These are phyloP conservation scores for Octomys mimax DNA, from an alignment of 2,797 vertebrate genomes.

Conservation along the genomic window DNA sequence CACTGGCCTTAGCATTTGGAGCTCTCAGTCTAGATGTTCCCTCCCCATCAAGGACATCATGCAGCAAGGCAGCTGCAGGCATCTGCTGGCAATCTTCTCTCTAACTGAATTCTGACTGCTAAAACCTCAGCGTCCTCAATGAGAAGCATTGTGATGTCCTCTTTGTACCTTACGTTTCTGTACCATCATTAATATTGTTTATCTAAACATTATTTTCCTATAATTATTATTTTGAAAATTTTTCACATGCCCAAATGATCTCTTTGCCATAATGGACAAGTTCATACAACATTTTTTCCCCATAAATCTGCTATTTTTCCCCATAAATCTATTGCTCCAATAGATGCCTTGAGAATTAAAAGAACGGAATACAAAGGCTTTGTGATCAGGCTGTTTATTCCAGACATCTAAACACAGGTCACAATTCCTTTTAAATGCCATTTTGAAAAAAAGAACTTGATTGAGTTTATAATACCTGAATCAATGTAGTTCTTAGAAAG, in stretches of 20 bases:
- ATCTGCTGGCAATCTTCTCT: background rate
- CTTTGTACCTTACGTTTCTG: background rate
- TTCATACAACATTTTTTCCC: background rate
- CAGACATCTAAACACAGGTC: background rate
- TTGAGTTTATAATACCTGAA: background rate
- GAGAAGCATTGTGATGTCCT: background rate
- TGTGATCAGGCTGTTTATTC: background rate
- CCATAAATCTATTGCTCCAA: background rate
- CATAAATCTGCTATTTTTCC: background rate
- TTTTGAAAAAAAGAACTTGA: background rate
- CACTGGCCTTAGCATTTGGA: constrained; percentile 55
- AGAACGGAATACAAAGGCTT: background rate
- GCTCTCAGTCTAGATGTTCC: constrained; percentile 23
- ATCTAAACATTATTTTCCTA: background rate
- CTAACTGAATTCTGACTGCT: background rate
- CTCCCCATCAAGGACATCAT: constrained; percentile 54
- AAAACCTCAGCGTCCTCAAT: background rate
- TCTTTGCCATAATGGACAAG: background rate
- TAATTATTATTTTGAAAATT: background rate
- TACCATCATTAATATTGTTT: background rate
- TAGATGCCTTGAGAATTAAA: background rate
- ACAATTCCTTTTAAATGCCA: background rate
- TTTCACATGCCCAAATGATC: background rate
- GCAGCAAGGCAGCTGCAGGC: background rate
- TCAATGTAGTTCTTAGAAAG: background rate